Conservation (phyloP, 2,113 vertebrate genomes). For the Upupa epops region DNA sequence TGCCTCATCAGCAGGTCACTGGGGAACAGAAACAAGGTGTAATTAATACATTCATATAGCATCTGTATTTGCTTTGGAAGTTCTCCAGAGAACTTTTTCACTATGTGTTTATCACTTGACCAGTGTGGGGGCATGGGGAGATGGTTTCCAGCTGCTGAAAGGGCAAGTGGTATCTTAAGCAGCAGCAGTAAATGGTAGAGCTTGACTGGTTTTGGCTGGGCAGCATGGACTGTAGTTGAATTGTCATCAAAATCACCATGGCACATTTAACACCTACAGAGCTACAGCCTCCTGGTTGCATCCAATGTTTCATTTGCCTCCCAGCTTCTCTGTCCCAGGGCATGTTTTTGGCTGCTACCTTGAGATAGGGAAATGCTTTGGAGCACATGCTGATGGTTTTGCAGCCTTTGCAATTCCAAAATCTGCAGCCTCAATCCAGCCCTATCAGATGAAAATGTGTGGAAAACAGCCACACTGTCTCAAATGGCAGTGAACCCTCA, state of each 20-base stretch:
- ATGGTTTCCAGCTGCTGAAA: background rate
- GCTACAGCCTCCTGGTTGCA: background rate
- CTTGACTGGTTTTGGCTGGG: background rate
- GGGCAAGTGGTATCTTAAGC: background rate
- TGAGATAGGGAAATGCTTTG: fast-evolving
- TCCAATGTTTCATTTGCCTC: background rate
- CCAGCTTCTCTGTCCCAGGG: fast-evolving
- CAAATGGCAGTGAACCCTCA: background rate
- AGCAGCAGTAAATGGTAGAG: background rate
- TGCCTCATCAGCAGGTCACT: background rate
- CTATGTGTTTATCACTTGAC: background rate
- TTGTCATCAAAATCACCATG: background rate
- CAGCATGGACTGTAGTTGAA: fast-evolving
- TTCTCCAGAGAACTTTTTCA: background rate
- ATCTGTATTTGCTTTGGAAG: background rate
- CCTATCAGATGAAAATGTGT: fast-evolving
- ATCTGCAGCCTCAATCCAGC: background rate
- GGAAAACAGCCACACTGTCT: background rate
- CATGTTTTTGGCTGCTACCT: background rate
- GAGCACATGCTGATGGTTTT: background rate
- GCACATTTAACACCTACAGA: background rate
- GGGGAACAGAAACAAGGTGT: background rate
- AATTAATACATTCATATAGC: background rate
- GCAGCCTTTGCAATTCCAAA: background rate
- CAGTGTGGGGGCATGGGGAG: fast-evolving